Percentiles rank a stretch among this genome's conserved stretches.
These are phyloP conservation scores for Hoplodrina ambigua DNA, from an alignment of 2,888 invertebrate genomes.

Conservation along the genomic window DNA sequence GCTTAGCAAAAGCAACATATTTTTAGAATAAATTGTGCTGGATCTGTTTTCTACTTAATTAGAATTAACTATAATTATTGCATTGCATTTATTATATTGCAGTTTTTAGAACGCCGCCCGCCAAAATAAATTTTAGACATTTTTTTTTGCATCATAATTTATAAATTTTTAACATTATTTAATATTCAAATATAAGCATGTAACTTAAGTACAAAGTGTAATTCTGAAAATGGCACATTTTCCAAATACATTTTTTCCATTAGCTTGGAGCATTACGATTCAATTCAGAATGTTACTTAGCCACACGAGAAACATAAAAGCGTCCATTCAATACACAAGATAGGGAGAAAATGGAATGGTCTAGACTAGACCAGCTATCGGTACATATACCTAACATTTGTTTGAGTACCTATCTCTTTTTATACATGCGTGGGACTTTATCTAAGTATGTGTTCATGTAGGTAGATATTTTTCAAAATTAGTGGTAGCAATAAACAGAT, in stretches of 20 bases:
- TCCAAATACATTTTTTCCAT: slow-evolving; percentile 32
- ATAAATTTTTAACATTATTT: too few relatives aligned
- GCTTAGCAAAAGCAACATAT: too few relatives aligned
- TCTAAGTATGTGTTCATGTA: background rate
- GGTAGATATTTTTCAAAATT: too few relatives aligned
- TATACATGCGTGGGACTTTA: background rate
- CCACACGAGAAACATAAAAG: slow-evolving; percentile 50
- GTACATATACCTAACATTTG: slow-evolving; percentile 13
- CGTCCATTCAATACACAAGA: slow-evolving; percentile 52
- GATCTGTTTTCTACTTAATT: too few relatives aligned
- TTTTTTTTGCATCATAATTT: too few relatives aligned
- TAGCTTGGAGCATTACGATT: slow-evolving; percentile 33
- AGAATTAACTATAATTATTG: too few relatives aligned
- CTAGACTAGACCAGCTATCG: slow-evolving; percentile 60
- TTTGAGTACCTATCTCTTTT: slow-evolving; percentile 13
- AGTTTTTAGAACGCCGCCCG: too few relatives aligned
- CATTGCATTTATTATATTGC: too few relatives aligned
- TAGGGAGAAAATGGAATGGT: slow-evolving; percentile 62
- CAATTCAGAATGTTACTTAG: slow-evolving; percentile 52
- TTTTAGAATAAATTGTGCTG: too few relatives aligned
- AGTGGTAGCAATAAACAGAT: background rate
- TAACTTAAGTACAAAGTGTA: background rate
- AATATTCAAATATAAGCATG: too few relatives aligned
- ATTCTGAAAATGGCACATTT: background rate
- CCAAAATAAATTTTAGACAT: too few relatives aligned